Conservation (phyloP, 1,140 invertebrate genomes). For the Drosophila ercepeae region DNA sequence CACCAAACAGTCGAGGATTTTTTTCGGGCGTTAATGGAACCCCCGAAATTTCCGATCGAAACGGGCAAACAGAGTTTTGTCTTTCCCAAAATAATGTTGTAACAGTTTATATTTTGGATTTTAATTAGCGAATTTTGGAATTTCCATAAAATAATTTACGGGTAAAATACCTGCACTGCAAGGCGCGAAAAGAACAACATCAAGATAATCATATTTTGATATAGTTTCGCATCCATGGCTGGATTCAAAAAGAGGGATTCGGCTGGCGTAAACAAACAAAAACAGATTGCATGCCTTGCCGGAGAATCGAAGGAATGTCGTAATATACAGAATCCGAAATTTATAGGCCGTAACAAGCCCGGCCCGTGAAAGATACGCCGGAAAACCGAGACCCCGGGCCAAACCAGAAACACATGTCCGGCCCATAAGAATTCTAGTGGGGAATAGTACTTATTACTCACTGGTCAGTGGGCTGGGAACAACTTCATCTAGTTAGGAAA, state of each 20-base stretch:
- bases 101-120: neutral
- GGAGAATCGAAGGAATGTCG: constrained; percentile 42
- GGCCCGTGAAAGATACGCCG: constrained; percentile 38
- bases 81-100: neutral
- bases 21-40: constrained; percentile 61
- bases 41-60: constrained; percentile 2
- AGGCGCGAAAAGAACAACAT: neutral
- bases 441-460: neutral
- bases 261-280: constrained; percentile 71
- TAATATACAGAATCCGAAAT: constrained; percentile 57
- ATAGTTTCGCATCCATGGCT: constrained; percentile 61
- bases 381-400: constrained; percentile 27
- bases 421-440: constrained; percentile 5
- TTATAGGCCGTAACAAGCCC: constrained; percentile 73
- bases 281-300: constrained; percentile 58
- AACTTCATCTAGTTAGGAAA: constrained; percentile 6
- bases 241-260: constrained; percentile 40
- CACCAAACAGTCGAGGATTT: constrained; percentile 51
- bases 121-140: constrained; percentile 13
- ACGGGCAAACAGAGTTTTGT: neutral
- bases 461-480: constrained; percentile 16
- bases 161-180: constrained; percentile 13
- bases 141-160: neutral
- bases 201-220: constrained; percentile 31
- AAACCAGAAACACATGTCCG: constrained; percentile 48